phyloP scores from a whole-genome alignment of 2,797 vertebrate species.

The Acropternis orthonyx region DNA sequence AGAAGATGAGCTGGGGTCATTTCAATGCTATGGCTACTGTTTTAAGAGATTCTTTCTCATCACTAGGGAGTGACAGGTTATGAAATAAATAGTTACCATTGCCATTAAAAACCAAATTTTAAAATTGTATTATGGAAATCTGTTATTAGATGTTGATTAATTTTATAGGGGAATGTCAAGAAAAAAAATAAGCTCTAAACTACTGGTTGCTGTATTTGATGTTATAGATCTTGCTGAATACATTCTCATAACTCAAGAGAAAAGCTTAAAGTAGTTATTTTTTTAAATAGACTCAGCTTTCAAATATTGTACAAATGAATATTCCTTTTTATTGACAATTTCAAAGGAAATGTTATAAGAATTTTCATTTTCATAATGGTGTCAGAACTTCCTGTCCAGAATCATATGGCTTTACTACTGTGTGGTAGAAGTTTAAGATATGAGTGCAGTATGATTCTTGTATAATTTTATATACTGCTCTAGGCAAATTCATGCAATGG shows the following conservation, averaged over 20 bases:
- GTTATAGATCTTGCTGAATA: background rate
- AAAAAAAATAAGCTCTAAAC: background rate
- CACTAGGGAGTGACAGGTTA: background rate
- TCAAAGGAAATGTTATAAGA: background rate
- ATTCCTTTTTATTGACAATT: background rate
- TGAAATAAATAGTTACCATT: background rate
- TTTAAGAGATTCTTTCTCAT: background rate
- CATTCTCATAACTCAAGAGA: background rate
- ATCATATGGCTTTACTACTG: background rate
- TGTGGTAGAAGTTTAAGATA: background rate
- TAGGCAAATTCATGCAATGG: background rate
- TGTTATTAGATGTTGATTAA: background rate
- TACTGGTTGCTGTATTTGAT: background rate
- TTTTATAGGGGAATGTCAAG: background rate
- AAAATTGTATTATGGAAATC: background rate
- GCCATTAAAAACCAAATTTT: background rate
- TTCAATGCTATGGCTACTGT: background rate
- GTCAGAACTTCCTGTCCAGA: background rate
- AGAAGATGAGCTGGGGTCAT: background rate
- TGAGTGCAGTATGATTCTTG: background rate
- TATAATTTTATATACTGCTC: background rate
- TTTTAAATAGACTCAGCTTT: background rate
- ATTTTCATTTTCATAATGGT: background rate
- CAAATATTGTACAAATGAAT: background rate
- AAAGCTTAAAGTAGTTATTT: background rate